Percentiles rank a stretch among this genome's conserved stretches.
Conservation (phyloP, 2,888 invertebrate species). For the Platycheirus rosarum region DNA sequence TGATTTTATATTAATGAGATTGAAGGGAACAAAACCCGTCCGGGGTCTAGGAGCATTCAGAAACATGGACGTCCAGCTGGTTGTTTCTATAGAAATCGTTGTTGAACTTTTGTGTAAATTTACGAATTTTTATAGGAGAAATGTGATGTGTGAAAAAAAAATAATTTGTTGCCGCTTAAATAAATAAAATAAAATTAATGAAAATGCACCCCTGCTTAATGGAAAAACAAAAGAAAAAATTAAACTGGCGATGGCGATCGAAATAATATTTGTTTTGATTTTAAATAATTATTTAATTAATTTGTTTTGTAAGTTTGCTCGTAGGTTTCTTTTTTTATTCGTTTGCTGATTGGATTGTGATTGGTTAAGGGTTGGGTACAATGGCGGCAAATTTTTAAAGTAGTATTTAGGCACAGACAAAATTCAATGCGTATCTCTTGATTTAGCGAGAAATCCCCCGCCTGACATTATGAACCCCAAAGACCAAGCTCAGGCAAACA, state of each 20-base stretch:
- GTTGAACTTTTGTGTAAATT: slow-evolving; percentile 19
- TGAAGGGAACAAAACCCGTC: background rate
- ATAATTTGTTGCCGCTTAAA: slow-evolving; percentile 47
- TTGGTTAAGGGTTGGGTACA: too few relatives aligned
- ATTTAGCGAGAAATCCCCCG: too few relatives aligned
- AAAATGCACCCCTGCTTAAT: background rate
- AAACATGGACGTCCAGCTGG: too few relatives aligned
- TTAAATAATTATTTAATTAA: slow-evolving; percentile 55
- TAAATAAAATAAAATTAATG: slow-evolving; percentile 3
- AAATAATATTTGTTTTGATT: slow-evolving; percentile 62
- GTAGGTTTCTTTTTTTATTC: background rate
- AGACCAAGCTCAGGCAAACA: too few relatives aligned
- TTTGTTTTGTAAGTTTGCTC: slow-evolving; percentile 23
- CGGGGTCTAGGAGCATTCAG: background rate
- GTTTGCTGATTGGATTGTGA: too few relatives aligned
- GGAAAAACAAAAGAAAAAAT: slow-evolving; percentile 28
- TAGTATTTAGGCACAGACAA: too few relatives aligned
- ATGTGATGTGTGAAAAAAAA: slow-evolving; percentile 58
- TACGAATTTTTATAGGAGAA: background rate
- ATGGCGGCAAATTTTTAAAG: too few relatives aligned
- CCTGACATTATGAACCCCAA: too few relatives aligned
- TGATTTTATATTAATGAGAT: slow-evolving; percentile 8
- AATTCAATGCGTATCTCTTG: too few relatives aligned
- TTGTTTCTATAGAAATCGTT: slow-evolving; percentile 2
- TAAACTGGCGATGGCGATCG: slow-evolving; percentile 39